phyloP scores from a whole-genome alignment of 1,140 invertebrate species.

The Chymomyza costata region DNA sequence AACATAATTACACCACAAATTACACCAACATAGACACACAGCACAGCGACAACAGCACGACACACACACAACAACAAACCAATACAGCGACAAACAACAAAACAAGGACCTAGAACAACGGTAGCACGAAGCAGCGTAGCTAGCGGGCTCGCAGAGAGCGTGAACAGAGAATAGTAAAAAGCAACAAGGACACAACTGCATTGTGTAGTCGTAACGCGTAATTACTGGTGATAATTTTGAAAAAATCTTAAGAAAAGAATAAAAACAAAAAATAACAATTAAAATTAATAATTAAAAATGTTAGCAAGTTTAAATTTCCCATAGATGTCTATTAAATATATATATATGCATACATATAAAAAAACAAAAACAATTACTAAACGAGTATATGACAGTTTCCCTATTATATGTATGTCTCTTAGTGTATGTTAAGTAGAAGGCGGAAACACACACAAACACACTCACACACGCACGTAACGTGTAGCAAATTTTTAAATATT shows the following conservation, averaged over 20 bases:
- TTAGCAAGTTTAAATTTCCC: constrained; percentile 63
- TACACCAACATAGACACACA: constrained; percentile 50
- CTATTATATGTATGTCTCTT: no score
- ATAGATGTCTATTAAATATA: constrained; percentile 66
- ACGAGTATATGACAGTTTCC: no score
- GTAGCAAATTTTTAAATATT: no score
- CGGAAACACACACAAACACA: no score
- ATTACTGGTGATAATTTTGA: constrained; percentile 73
- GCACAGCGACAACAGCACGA: constrained; percentile 23
- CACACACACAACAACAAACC: constrained; percentile 32
- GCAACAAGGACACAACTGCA: constrained; percentile 63
- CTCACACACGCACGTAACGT: no score
- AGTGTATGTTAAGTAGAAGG: no score
- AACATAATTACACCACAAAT: constrained; percentile 71
- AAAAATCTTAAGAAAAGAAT: constrained; percentile 44
- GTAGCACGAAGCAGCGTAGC: constrained; percentile 32
- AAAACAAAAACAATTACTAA: not conserved
- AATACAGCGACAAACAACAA: constrained; percentile 27
- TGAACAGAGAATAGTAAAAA: constrained; percentile 36
- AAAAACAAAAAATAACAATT: constrained; percentile 41
- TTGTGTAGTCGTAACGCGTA: constrained; percentile 69
- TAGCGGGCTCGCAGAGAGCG: no score
- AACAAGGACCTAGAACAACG: constrained; percentile 38
- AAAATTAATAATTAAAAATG: constrained; percentile 30
- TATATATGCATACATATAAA: constrained; percentile 12